Evolutionary conservation across 2,888 invertebrate genomes (phyloP).

Genomic region (Agonopterix alstromeriana): DNA sequence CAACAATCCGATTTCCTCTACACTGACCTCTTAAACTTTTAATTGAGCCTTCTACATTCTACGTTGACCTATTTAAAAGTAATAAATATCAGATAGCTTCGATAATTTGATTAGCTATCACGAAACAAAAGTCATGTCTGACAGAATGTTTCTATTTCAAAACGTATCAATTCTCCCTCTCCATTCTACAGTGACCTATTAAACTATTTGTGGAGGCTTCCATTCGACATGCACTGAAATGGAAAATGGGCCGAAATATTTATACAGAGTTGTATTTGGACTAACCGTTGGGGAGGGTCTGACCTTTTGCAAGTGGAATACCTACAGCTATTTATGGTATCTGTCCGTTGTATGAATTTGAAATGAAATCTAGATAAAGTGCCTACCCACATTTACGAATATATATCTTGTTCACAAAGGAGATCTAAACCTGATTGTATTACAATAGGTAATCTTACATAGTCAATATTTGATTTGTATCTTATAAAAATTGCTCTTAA

Average conservation of each 20-base stretch:
- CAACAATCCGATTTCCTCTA: no score
- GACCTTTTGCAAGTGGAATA: constrained; percentile 16
- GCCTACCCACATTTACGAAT: neutral
- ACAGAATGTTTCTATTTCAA: constrained; percentile 12
- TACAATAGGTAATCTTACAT: no score
- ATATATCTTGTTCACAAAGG: no score
- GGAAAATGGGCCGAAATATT: constrained; percentile 12
- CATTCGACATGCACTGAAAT: constrained; percentile 6
- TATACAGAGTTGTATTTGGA: constrained; percentile 13
- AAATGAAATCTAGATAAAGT: constrained; percentile 9
- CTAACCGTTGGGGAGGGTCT: constrained; percentile 7
- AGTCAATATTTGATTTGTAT: neutral
- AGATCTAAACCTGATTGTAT: no score
- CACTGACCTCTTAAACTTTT: no score
- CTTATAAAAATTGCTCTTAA: no score
- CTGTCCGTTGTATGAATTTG: constrained; percentile 7
- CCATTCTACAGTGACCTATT: constrained; percentile 33
- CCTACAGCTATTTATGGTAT: constrained; percentile 10
- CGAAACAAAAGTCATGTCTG: constrained; percentile 8
- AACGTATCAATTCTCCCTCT: constrained; percentile 10
- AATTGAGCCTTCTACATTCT: no score
- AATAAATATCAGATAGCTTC: no score
- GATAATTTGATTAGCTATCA: neutral
- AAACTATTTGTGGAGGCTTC: constrained; percentile 19
- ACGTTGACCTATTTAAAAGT: no score